Base-by-base conservation (phyloP, 2,888 invertebrate genomes). In the Synergus gifuensis region DNA sequence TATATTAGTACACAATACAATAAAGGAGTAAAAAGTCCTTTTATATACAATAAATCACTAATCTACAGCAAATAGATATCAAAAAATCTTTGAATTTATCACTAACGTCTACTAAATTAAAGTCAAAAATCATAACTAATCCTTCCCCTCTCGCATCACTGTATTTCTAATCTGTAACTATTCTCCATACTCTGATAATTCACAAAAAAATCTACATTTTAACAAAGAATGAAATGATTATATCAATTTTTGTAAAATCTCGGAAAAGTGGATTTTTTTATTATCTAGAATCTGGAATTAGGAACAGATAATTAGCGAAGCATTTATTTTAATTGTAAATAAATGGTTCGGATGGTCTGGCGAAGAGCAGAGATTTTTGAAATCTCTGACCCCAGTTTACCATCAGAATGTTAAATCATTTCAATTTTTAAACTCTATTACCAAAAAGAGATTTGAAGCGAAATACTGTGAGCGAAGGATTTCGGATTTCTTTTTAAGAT, bases 1-100 rank as follows among this genome's bases (percentile, higher is more conserved):
- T 67, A 78, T 78, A 78, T 78, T 78, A 78, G 63, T 76, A 78
- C 46, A 73, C 49, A 67, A 78, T 63, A 78, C 60, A 42, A 76
- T 8, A 42, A 40, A 64, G 16, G 14, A 44, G 28, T 42, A 18
- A 46, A 79, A 44, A n/a, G 11, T 42, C 42, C n/a, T 22, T 36
- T 44, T 77, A 79, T 79, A 49, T 79, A 79, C 79, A 79, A 67
- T 58, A 22, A 62, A 64, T 62, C 54, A 60, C 58, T 11, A 62
- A 64, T 62, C 54, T 54, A 22, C 49, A 36, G n/a, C 36, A n/a
- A 28, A n/a, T 28, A 1, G 5, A 28, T 36, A 73, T 54, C 11
- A 54, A 28, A 40, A 49, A 54, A 16, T 73, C 36, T 73, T 54
- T 9, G 18, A 16, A 28, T 28, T 62, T 5, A 62, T 62, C 22